Evolutionary conservation across 2,888 invertebrate species (phyloP).

Genomic region (Leistus spinibarbis): DNA sequence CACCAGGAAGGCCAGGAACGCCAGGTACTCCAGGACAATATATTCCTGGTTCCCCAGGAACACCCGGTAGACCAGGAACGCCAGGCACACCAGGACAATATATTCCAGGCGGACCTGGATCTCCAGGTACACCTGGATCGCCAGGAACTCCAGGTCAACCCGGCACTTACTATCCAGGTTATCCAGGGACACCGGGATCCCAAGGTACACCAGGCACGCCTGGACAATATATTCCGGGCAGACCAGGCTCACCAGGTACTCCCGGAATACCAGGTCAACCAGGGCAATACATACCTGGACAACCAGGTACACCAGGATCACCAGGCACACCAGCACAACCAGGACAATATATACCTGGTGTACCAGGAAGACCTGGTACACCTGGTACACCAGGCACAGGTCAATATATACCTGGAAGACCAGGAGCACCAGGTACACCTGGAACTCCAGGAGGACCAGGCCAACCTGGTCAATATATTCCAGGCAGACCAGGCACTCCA

Average conservation of each 20-base stretch:
- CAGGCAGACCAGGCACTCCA: constrained; percentile 48
- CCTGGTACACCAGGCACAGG: constrained; percentile 47
- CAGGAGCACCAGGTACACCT: constrained; percentile 44
- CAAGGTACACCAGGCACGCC: constrained; percentile 45
- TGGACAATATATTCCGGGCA: constrained; percentile 43
- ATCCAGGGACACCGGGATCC: constrained; percentile 40
- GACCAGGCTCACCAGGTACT: constrained; percentile 48
- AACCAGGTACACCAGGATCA: constrained; percentile 49
- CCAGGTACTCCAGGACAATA: constrained; percentile 30
- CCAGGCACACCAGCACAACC: constrained; percentile 48
- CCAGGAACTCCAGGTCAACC: constrained; percentile 45
- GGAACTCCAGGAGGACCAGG: constrained; percentile 47
- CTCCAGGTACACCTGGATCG: constrained; percentile 25
- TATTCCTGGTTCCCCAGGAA: constrained; percentile 40
- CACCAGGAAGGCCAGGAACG: constrained; percentile 24
- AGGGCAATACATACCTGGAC: constrained; percentile 40
- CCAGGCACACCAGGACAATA: constrained; percentile 46
- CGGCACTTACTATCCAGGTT: constrained; percentile 29
- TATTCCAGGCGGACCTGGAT: constrained; percentile 39
- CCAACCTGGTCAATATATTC: constrained; percentile 43
- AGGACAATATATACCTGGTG: constrained; percentile 41
- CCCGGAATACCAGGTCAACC: constrained; percentile 36
- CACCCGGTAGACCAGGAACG: constrained; percentile 45
- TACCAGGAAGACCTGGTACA: constrained; percentile 42
- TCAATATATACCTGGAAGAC: constrained; percentile 37